Evolutionary conservation across 2,797 vertebrate genomes (phyloP).

Genomic region (Gymnodraco acuticeps): DNA sequence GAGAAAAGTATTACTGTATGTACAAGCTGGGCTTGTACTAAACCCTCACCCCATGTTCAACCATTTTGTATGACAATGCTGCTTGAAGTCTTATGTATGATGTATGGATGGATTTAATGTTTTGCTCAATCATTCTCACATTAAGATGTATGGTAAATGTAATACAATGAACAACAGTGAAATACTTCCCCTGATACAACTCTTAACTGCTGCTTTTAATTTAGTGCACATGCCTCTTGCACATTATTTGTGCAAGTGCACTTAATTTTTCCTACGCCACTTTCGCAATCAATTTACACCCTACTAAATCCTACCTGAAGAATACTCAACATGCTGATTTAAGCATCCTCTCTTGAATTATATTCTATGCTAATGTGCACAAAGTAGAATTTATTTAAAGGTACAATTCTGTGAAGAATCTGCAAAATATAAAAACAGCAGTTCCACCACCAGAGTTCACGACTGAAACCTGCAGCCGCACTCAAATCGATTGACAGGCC

Average conservation of each 20-base stretch:
- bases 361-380: slow-evolving; percentile 4
- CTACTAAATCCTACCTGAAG: neutral
- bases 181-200: neutral
- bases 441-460: no score
- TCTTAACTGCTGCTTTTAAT: neutral
- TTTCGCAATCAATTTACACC: slow-evolving; percentile 1
- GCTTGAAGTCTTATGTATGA: slow-evolving; percentile 53
- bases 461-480: slow-evolving; percentile 22
- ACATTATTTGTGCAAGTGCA: neutral
- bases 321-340: neutral
- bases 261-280: neutral
- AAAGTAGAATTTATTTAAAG: slow-evolving; percentile 26
- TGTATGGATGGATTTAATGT: slow-evolving; percentile 52
- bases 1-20: slow-evolving; percentile 48
- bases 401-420: neutral
- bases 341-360: neutral
- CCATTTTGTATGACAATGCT: slow-evolving; percentile 54
- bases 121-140: slow-evolving; percentile 41
- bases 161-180: slow-evolving; percentile 18
- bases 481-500: slow-evolving; percentile 5
- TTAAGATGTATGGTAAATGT: slow-evolving; percentile 16
- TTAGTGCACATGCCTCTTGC: neutral
- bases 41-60: slow-evolving; percentile 18
- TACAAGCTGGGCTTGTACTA: slow-evolving; percentile 78
- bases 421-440: no score